A percentile compares a stretch with the other conserved stretches of the same genome.
Conservation (phyloP, 2,888 invertebrate species). For the Laspeyria flexula region DNA sequence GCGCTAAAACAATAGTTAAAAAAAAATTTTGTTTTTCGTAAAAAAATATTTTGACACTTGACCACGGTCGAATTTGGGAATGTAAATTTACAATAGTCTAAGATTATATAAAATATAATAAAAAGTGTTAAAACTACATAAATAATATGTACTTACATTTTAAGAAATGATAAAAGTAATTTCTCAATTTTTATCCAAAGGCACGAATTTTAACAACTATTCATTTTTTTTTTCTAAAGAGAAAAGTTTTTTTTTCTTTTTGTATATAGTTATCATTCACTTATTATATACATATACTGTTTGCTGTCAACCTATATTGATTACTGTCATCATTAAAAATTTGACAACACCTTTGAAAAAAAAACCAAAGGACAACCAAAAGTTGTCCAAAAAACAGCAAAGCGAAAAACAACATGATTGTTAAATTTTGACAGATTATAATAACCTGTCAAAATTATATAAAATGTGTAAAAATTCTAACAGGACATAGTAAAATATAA, state of each 20-base stretch:
- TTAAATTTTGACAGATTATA: constrained; percentile 17
- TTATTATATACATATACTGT: constrained; percentile 9
- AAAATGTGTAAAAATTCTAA: too few species aligned
- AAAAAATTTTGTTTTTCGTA: neutral
- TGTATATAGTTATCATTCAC: too few species aligned
- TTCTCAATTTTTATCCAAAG: constrained; percentile 37
- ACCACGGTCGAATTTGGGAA: constrained; percentile 30
- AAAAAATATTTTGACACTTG: constrained; percentile 17
- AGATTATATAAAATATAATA: constrained; percentile 26
- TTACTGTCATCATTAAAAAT: too few species aligned
- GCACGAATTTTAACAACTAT: constrained; percentile 52
- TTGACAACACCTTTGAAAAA: too few species aligned
- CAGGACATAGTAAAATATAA: too few species aligned
- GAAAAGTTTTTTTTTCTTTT: too few species aligned
- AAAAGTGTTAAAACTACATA: constrained; percentile 32
- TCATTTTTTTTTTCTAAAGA: constrained; percentile 26
- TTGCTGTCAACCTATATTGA: too few species aligned
- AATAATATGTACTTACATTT: constrained; percentile 43
- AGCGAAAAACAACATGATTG: neutral
- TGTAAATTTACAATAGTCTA: constrained; percentile 28
- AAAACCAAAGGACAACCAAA: too few species aligned
- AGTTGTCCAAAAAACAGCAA: too few species aligned
- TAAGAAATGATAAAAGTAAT: constrained; percentile 32
- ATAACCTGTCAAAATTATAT: constrained; percentile 20
- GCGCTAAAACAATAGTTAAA: neutral